Evolutionary conservation across 92 coral and sea anemone genomes (phyloP).

Genomic region (Umimayanthus kanabou): DNA sequence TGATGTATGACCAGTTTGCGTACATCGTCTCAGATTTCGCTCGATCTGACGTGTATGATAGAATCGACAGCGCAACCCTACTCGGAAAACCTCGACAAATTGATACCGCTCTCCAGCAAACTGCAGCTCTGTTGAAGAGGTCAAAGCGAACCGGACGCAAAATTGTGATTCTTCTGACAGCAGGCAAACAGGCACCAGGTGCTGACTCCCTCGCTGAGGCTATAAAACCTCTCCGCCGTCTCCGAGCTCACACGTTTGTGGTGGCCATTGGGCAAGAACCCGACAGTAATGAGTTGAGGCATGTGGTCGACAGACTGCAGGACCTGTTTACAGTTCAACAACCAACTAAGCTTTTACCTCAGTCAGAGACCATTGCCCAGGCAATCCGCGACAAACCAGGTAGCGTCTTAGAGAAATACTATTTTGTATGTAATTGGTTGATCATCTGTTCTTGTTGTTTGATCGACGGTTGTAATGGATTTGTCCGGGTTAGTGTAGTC

Average conservation of each 20-base stretch:
- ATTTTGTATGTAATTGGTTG: no score
- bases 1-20: conserved; percentile 68
- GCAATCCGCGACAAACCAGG: conserved; percentile 66
- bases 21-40: conserved; percentile 61
- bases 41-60: conserved; percentile 47
- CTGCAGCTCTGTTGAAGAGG: conserved; percentile 50
- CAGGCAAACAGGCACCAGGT: conserved; percentile 69
- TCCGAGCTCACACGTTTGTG: conserved; percentile 56
- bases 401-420: background rate
- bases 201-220: conserved; percentile 56
- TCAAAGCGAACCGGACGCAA: conserved; percentile 56
- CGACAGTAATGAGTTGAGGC: conserved; percentile 52
- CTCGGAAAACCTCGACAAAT: conserved; percentile 64
- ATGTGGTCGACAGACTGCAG: conserved; percentile 53
- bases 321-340: conserved; percentile 56
- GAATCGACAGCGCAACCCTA: conserved; percentile 62
- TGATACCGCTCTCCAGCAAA: conserved; percentile 67
- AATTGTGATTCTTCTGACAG: conserved; percentile 63
- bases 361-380: conserved; percentile 45
- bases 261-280: conserved; percentile 69
- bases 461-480: no score
- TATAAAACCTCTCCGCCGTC: conserved; percentile 66
- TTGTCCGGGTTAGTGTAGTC: no score
- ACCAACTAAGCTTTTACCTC: conserved; percentile 48
- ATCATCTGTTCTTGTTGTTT: no score